Evolutionary conservation across 2,888 invertebrate genomes (phyloP).

Genomic region (Lasioglossum lativentre): DNA sequence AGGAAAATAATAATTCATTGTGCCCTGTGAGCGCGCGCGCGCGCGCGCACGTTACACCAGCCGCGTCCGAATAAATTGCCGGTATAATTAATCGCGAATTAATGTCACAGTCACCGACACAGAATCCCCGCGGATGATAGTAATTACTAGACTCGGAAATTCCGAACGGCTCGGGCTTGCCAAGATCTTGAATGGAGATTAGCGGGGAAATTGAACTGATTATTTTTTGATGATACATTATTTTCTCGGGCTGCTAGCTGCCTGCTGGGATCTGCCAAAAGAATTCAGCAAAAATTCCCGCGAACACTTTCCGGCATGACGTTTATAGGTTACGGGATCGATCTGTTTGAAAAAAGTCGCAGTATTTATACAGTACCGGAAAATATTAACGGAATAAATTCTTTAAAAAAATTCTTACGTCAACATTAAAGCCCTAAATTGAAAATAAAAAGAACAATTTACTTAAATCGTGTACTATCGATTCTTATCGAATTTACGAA

Average conservation of each 20-base stretch:
- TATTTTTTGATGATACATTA: neutral
- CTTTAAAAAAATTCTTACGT: no score
- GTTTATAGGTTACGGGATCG: neutral
- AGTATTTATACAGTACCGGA: no score
- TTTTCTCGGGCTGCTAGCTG: neutral
- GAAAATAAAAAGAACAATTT: no score
- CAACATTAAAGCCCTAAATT: neutral
- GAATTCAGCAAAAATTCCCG: neutral
- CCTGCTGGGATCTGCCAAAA: neutral
- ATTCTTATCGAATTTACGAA: no score
- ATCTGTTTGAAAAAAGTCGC: neutral
- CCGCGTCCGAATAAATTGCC: slow-evolving; percentile 13
- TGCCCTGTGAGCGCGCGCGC: neutral
- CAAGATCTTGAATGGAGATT: neutral
- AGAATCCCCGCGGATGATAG: neutral
- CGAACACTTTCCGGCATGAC: neutral
- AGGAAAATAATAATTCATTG: slow-evolving; percentile 14
- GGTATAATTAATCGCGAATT: slow-evolving; percentile 18
- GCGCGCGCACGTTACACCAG: neutral
- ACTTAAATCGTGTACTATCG: no score
- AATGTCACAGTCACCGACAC: neutral
- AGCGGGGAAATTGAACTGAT: neutral
- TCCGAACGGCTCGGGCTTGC: neutral
- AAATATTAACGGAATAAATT: no score
- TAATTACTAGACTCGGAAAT: neutral